A percentile compares a stretch with the other conserved stretches of the same genome.
Conservation (phyloP, 2,113 vertebrate species). For the Pachypanchax playfairii region DNA sequence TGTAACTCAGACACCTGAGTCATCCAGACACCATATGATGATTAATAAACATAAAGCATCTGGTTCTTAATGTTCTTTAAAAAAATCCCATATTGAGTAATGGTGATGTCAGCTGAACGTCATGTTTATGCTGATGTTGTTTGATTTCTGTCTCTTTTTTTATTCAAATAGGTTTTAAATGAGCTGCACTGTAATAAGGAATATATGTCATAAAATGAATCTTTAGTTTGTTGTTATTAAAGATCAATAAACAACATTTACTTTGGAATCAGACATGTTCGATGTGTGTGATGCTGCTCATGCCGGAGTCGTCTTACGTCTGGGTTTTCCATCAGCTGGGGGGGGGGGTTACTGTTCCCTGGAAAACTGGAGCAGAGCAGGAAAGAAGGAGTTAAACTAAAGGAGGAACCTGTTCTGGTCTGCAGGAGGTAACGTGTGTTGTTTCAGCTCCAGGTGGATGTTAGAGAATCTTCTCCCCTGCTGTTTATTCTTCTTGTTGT, state of each 20-base stretch:
- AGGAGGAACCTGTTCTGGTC: neutral
- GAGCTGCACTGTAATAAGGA: slow-evolving; percentile 16
- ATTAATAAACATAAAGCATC: too few relatives aligned
- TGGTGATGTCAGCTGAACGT: too few relatives aligned
- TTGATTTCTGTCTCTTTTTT: too few relatives aligned
- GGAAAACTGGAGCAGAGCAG: neutral
- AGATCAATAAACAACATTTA: slow-evolving; percentile 45
- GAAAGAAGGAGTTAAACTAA: slow-evolving; percentile 7
- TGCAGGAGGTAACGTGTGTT: neutral
- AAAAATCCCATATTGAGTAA: too few relatives aligned
- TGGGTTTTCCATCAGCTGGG: slow-evolving; percentile 11
- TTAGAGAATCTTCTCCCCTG: neutral
- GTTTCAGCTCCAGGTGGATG: neutral
- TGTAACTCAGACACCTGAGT: slow-evolving; percentile 49
- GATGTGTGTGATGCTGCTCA: too few relatives aligned
- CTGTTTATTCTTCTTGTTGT: too few relatives aligned
- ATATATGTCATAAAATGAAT: slow-evolving; percentile 17
- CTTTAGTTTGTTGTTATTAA: slow-evolving; percentile 20
- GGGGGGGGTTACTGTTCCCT: slow-evolving; percentile 8
- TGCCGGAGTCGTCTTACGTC: too few relatives aligned
- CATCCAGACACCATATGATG: slow-evolving; percentile 44
- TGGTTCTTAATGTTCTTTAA: too few relatives aligned
- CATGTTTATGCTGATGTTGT: too few relatives aligned
- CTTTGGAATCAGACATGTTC: slow-evolving; percentile 32
- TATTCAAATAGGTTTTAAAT: slow-evolving; percentile 20